Evolutionary conservation across 2,888 invertebrate species (phyloP).

Genomic region (Plebejus argus): DNA sequence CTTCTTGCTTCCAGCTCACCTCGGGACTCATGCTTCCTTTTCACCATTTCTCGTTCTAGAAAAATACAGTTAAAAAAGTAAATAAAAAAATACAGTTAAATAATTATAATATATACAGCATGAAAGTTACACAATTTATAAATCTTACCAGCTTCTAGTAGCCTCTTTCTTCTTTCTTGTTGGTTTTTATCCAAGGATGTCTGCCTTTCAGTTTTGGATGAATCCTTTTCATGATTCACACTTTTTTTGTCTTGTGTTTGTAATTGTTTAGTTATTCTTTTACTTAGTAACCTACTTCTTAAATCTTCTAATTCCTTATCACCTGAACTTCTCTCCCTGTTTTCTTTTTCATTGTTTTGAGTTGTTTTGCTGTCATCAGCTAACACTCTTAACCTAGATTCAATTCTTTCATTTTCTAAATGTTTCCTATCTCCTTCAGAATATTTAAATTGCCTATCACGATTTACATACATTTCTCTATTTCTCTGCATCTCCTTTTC

Average conservation of each 20-base stretch:
- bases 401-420: slow-evolving; percentile 64
- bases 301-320: slow-evolving; percentile 87
- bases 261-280: slow-evolving; percentile 84
- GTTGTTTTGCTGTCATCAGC: slow-evolving; percentile 65
- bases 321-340: slow-evolving; percentile 72
- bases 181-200: slow-evolving; percentile 71
- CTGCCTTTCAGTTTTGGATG: slow-evolving; percentile 61
- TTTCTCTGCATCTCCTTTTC: slow-evolving; percentile 65
- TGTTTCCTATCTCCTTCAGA: slow-evolving; percentile 64
- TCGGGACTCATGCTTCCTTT: slow-evolving; percentile 87
- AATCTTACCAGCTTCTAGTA: slow-evolving; percentile 84
- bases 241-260: slow-evolving; percentile 72
- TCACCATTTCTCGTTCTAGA: slow-evolving; percentile 87
- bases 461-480: slow-evolving; percentile 57
- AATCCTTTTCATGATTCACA: slow-evolving; percentile 73
- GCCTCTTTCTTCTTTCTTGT: slow-evolving; percentile 83
- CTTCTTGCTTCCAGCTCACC: slow-evolving; percentile 88
- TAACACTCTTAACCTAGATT: slow-evolving; percentile 64
- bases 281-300: slow-evolving; percentile 86
- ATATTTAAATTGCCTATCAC: slow-evolving; percentile 69
- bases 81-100: not conserved
- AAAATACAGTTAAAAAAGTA: too few species aligned
- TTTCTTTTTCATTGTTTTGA: slow-evolving; percentile 74
- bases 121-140: slow-evolving; percentile 24
- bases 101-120: slow-evolving; percentile 3